These are phyloP conservation scores for Hoplostethus mediterraneus DNA, from an alignment of 2,797 vertebrate species.

Conservation along the genomic window DNA sequence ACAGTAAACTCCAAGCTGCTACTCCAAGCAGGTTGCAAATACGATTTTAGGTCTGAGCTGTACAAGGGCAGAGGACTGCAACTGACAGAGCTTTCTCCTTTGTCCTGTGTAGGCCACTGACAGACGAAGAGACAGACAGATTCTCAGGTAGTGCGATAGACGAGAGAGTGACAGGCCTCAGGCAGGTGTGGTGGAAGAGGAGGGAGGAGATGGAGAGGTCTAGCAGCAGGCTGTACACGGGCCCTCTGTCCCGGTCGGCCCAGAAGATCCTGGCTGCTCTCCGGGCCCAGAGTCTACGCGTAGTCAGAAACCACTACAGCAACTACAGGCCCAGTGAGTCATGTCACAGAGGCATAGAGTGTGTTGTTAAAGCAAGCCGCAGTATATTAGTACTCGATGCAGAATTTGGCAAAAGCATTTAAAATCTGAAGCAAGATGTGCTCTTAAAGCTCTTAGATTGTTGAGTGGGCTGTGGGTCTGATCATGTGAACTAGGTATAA, in stretches of 20 bases:
- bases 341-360: background rate
- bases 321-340: slow-evolving; percentile 85
- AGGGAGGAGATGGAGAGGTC: slow-evolving; percentile 81
- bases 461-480: background rate
- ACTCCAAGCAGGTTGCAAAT: background rate
- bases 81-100: slow-evolving; percentile 19
- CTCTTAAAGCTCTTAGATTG: no score
- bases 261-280: slow-evolving; percentile 89
- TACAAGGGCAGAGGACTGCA: background rate
- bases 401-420: no score
- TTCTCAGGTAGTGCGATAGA: slow-evolving; percentile 19
- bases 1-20: background rate
- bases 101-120: slow-evolving; percentile 35
- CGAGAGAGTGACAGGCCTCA: slow-evolving; percentile 7
- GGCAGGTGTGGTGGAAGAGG: background rate
- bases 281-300: slow-evolving; percentile 71
- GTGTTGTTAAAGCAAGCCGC: background rate
- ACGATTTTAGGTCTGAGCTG: background rate
- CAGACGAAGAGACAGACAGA: slow-evolving; percentile 74
- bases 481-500: background rate
- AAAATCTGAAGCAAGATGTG: no score
- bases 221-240: slow-evolving; percentile 71
- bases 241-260: slow-evolving; percentile 85
- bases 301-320: slow-evolving; percentile 52
- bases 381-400: background rate